Evolutionary conservation across 2,888 invertebrate genomes (phyloP).

Genomic region (Erebia epiphron): DNA sequence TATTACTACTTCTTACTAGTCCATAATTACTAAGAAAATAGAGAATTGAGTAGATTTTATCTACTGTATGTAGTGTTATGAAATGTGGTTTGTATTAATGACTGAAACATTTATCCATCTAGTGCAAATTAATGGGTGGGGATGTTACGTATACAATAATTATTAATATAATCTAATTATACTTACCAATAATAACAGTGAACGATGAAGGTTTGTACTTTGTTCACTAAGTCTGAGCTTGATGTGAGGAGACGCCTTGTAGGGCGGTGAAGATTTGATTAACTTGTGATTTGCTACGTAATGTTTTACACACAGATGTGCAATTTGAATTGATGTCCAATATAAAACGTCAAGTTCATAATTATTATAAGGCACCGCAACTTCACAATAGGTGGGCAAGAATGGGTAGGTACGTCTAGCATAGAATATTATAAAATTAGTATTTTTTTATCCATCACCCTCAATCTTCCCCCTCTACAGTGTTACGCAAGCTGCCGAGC

Average conservation of each 20-base stretch:
- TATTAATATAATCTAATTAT: slow-evolving; percentile 47
- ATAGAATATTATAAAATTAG: neutral
- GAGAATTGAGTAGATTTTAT: slow-evolving; percentile 72
- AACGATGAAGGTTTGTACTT: slow-evolving; percentile 65
- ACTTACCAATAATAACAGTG: slow-evolving; percentile 61
- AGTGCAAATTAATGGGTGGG: slow-evolving; percentile 61
- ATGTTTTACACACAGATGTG: slow-evolving; percentile 22
- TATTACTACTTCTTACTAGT: slow-evolving; percentile 53
- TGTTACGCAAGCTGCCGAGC: slow-evolving; percentile 23
- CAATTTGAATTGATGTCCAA: slow-evolving; percentile 27
- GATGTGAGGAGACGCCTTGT: slow-evolving; percentile 22
- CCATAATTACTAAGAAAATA: slow-evolving; percentile 57
- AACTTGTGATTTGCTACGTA: slow-evolving; percentile 24
- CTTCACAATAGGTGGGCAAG: slow-evolving; percentile 35
- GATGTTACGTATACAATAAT: slow-evolving; percentile 48
- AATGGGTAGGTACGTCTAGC: slow-evolving; percentile 21
- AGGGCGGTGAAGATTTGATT: slow-evolving; percentile 33
- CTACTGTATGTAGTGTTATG: slow-evolving; percentile 51
- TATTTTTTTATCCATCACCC: slow-evolving; percentile 16
- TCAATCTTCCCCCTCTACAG: slow-evolving; percentile 32
- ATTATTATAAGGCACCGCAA: slow-evolving; percentile 25
- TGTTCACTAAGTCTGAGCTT: slow-evolving; percentile 54
- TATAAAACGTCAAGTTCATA: slow-evolving; percentile 19
- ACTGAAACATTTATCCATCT: slow-evolving; percentile 55
- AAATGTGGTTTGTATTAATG: slow-evolving; percentile 44